Conservation (phyloP, 2,888 invertebrate genomes). For the Sesia apiformis region DNA sequence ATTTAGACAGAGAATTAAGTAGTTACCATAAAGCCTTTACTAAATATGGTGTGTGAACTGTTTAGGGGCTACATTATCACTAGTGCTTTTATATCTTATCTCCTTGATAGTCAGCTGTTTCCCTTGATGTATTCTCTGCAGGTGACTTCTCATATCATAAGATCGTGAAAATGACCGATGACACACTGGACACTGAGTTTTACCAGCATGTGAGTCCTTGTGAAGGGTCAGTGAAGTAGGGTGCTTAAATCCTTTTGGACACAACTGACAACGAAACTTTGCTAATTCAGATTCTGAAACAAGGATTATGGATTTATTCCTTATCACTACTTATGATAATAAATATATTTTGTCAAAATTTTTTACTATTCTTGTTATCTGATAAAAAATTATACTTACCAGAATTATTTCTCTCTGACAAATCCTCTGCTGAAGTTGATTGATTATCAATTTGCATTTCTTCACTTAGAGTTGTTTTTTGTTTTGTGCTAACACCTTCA, state of each 20-base stretch:
- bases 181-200: conserved; percentile 77
- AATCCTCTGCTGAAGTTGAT: conserved; percentile 53
- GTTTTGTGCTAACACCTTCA: conserved; percentile 29
- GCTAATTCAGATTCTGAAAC: conserved; percentile 72
- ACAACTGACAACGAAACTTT: conserved; percentile 76
- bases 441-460: conserved; percentile 65
- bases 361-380: not conserved
- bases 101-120: conserved; percentile 68
- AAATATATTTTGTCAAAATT: not conserved
- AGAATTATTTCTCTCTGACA: conserved; percentile 54
- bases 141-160: conserved; percentile 76
- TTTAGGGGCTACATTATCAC: conserved; percentile 50
- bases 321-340: not conserved
- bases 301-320: conserved; percentile 4
- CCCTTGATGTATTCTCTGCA: conserved; percentile 75
- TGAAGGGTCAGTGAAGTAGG: conserved; percentile 77
- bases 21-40: conserved; percentile 9
- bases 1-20: not conserved
- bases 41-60: conserved; percentile 60
- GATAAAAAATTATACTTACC: conserved; percentile 19
- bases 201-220: conserved; percentile 77
- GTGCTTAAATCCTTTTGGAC: conserved; percentile 78
- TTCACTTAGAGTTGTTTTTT: conserved; percentile 31
- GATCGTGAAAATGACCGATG: conserved; percentile 76
- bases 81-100: conserved; percentile 60